Evolutionary conservation across 2,113 vertebrate species (phyloP).

Genomic region (Oreotragus oreotragus): DNA sequence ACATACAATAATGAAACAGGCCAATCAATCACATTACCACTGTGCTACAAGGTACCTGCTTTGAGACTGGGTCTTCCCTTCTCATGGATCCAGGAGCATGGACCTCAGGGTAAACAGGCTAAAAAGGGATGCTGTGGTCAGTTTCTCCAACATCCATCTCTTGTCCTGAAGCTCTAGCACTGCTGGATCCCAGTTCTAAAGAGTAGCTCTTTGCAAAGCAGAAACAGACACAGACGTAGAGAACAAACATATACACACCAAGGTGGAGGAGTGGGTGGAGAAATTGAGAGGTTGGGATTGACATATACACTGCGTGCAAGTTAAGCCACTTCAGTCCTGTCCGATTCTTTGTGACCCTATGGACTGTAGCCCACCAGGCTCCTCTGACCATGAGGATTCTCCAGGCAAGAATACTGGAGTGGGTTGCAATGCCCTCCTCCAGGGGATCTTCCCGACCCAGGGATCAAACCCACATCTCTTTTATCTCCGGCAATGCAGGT

Average conservation of each 20-base stretch:
- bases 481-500: fast-evolving
- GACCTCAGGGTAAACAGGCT: neutral
- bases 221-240: neutral
- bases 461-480: neutral
- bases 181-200: neutral
- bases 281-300: neutral
- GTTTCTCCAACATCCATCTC: neutral
- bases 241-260: neutral
- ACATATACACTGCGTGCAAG: neutral
- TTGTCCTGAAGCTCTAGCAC: neutral
- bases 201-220: neutral
- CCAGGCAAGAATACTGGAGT: neutral
- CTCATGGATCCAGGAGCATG: neutral
- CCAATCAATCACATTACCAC: neutral
- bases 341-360: neutral
- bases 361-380: neutral
- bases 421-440: neutral
- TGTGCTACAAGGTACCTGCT: neutral
- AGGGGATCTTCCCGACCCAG: neutral
- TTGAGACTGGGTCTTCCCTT: neutral
- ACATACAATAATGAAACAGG: neutral
- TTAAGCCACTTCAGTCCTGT: neutral
- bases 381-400: neutral
- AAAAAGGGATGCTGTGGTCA: neutral
- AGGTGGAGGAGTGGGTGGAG: neutral